phyloP scores from a whole-genome alignment of 2,113 vertebrate species.

The Eclectus roratus region DNA sequence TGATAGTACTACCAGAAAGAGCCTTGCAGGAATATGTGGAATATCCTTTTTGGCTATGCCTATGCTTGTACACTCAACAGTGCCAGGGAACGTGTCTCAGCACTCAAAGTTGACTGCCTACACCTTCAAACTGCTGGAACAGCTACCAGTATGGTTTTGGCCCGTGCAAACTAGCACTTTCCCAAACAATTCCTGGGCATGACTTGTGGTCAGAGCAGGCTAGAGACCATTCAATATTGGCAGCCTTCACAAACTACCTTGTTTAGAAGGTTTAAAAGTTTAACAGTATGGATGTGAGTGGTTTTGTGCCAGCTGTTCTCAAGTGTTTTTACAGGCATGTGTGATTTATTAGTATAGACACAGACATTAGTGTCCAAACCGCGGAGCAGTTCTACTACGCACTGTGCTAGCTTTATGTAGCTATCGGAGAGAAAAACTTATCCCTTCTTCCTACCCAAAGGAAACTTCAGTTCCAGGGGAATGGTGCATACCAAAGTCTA shows the following conservation, averaged over 20 bases:
- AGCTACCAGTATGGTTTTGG: constrained; percentile 29
- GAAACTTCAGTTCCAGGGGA: neutral
- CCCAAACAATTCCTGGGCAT: constrained; percentile 47
- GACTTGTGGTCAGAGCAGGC: constrained; percentile 14
- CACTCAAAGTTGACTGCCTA: constrained; percentile 9
- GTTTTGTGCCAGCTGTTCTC: constrained; percentile 7
- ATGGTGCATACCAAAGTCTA: neutral
- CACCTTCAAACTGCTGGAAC: constrained; percentile 26
- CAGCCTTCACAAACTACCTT: constrained; percentile 15
- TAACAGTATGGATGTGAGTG: neutral
- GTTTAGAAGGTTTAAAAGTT: constrained; percentile 40
- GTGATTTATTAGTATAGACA: constrained; percentile 15
- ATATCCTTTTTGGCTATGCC: constrained; percentile 43
- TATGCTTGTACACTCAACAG: constrained; percentile 5
- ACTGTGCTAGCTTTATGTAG: neutral
- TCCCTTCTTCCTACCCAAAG: neutral
- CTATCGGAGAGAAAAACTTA: neutral
- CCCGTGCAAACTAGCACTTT: neutral
- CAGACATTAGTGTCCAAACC: neutral
- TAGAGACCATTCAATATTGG: neutral
- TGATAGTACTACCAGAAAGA: neutral
- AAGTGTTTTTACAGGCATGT: neutral
- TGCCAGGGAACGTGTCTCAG: constrained; percentile 1
- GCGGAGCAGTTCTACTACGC: neutral
- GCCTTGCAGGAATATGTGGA: constrained; percentile 17